Base-by-base conservation (phyloP, 2,888 invertebrate genomes). In the Allygus modestus region DNA sequence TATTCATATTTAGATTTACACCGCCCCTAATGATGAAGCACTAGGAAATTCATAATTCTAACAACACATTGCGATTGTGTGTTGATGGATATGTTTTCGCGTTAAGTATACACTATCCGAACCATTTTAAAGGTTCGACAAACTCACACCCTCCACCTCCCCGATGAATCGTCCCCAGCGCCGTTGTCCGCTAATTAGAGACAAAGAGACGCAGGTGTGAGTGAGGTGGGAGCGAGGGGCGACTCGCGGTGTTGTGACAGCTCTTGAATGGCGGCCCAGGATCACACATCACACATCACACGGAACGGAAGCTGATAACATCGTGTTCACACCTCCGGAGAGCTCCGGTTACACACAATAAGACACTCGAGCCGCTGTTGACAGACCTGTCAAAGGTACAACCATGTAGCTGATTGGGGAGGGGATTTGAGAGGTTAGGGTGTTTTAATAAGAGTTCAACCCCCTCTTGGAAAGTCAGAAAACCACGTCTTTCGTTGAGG, bases 211-310 rank as follows among this genome's bases (percentile, higher is more conserved):
- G 26, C 65, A 65, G 65, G 31, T 26, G 65, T 65, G 65, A 23
- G 54, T 4, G 46, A 4, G 20, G 23, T 2, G 58, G 9, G 23
- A 23, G 58, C 23, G 65, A n/a, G n/a, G n/a, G n/a, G n/a, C n/a
- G n/a, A n/a, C n/a, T n/a, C n/a, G n/a, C n/a, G n/a, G n/a, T 65
- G 65, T 65, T 65, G 65, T 65, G 65, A 65, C 65, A 65, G 65
- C 65, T 28, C 26, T 2, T 65, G 31, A 65, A 65, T 15, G 65
- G 65, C 65, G 65, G 65, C 28, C 58, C 65, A 65, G 31, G 20
- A 65, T 65, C 65, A 65, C 65, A 65, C 65, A 31, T 65, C 65
- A 31, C 28, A 58, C n/a, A n/a, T n/a, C n/a, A n/a, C n/a, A n/a
- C n/a, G n/a, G n/a, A n/a, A 17, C 51, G 54, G 54, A 54, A 54